Percentiles rank a stretch among this genome's conserved stretches.
Conservation (phyloP, 1,140 invertebrate genomes). For the Danaus melanippus region DNA sequence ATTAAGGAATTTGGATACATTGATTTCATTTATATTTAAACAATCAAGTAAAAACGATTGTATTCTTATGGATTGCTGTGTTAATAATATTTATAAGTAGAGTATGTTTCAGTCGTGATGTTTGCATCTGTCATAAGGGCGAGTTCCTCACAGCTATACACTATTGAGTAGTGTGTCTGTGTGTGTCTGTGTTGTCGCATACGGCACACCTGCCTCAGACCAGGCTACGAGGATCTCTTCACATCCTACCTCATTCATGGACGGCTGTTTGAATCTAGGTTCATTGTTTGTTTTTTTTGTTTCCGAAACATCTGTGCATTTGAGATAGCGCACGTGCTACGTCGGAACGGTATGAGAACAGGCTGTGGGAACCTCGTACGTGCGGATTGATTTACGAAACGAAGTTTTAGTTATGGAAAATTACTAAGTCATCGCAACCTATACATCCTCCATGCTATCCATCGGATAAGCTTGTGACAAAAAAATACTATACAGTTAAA, state of each 20-base stretch:
- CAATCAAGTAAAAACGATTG: no score
- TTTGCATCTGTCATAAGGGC: constrained; percentile 39
- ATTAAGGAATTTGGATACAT: no score
- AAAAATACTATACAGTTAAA: not conserved
- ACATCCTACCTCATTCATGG: constrained; percentile 10
- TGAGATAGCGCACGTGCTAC: constrained; percentile 42
- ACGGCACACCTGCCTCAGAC: constrained; percentile 51
- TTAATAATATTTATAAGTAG: constrained; percentile 25
- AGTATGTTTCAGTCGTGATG: constrained; percentile 29
- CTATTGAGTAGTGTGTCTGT: constrained; percentile 21
- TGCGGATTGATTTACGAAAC: not conserved
- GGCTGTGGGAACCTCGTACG: constrained; percentile 5
- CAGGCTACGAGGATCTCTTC: constrained; percentile 18
- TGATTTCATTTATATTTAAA: no score
- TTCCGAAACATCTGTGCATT: constrained; percentile 44
- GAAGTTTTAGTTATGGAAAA: no score
- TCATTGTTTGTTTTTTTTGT: constrained; percentile 34
- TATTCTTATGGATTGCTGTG: no score
- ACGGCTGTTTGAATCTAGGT: constrained; percentile 23
- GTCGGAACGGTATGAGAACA: constrained; percentile 3
- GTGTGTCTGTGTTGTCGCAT: constrained; percentile 31
- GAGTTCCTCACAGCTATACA: constrained; percentile 16
- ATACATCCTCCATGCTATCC: no score
- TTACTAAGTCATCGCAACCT: no score
- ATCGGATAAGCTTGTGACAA: no score